A percentile compares a stretch with the other conserved stretches of the same genome.
Conservation (phyloP, 2,888 invertebrate genomes). For the Spicauda simplicius region DNA sequence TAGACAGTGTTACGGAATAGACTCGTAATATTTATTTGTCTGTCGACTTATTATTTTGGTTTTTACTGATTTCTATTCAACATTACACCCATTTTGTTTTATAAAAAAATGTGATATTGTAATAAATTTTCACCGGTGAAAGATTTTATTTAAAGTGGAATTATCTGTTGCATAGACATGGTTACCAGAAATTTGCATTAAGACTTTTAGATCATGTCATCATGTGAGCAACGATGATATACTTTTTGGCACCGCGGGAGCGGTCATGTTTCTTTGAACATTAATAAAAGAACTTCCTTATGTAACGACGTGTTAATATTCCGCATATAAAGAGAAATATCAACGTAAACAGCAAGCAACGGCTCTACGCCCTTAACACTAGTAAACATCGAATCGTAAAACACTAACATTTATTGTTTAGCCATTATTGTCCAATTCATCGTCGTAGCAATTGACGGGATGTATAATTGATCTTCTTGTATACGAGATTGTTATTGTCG, state of each 20-base stretch:
- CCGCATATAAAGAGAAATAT: constrained; percentile 22
- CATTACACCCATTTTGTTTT: too few relatives aligned
- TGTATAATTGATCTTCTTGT: constrained; percentile 72
- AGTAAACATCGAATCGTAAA: constrained; percentile 64
- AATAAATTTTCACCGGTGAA: too few relatives aligned
- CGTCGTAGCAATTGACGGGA: constrained; percentile 72
- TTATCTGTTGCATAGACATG: background rate
- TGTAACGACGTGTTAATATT: constrained; percentile 24
- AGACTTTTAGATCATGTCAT: background rate
- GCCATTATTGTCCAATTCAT: constrained; percentile 64
- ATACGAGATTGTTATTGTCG: constrained; percentile 70
- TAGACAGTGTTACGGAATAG: too few relatives aligned
- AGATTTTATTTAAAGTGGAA: background rate
- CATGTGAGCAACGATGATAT: background rate
- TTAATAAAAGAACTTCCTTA: constrained; percentile 46
- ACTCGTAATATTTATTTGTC: too few relatives aligned
- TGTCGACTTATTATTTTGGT: too few relatives aligned
- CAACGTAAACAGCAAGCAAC: constrained; percentile 22
- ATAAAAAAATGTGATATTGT: too few relatives aligned
- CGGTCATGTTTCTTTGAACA: constrained; percentile 38
- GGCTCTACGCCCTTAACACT: constrained; percentile 20
- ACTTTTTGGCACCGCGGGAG: background rate
- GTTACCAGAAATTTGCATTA: background rate
- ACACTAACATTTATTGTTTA: constrained; percentile 49
- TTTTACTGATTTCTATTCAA: too few relatives aligned